Percentiles rank a stretch among this genome's conserved stretches.
phyloP scores from a whole-genome alignment of 2,888 invertebrate genomes.

The Plusia festucae region DNA sequence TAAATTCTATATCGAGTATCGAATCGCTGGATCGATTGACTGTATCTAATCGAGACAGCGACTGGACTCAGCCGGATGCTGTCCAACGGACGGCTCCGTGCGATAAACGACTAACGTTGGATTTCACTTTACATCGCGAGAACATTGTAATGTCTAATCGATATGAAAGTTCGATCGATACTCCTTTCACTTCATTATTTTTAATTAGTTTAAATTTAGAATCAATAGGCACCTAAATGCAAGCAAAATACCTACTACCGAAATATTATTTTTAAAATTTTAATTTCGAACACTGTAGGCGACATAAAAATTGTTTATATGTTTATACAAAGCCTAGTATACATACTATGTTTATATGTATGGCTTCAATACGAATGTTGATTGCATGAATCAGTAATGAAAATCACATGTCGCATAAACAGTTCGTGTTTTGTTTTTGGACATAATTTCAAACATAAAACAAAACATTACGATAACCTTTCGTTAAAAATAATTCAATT shows the following conservation, averaged over 20 bases:
- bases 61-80: constrained; percentile 67
- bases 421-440: constrained; percentile 25
- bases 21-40: constrained; percentile 54
- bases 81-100: constrained; percentile 58
- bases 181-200: constrained; percentile 32
- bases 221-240: too few species aligned
- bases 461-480: constrained; percentile 11
- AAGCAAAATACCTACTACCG: too few species aligned
- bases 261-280: too few species aligned
- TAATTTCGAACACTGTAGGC: too few species aligned
- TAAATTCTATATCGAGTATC: constrained; percentile 45
- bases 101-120: constrained; percentile 50
- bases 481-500: background rate
- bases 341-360: constrained; percentile 12
- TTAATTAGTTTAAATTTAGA: background rate
- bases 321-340: background rate
- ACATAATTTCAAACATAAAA: constrained; percentile 21
- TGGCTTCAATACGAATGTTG: constrained; percentile 25
- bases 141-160: constrained; percentile 21
- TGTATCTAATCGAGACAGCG: constrained; percentile 65
- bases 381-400: constrained; percentile 42
- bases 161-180: constrained; percentile 31
- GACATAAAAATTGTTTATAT: background rate
- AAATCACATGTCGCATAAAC: constrained; percentile 27
- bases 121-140: constrained; percentile 39